These are phyloP conservation scores for Brachyptera risi DNA, from an alignment of 2,888 invertebrate species.

Conservation along the genomic window DNA sequence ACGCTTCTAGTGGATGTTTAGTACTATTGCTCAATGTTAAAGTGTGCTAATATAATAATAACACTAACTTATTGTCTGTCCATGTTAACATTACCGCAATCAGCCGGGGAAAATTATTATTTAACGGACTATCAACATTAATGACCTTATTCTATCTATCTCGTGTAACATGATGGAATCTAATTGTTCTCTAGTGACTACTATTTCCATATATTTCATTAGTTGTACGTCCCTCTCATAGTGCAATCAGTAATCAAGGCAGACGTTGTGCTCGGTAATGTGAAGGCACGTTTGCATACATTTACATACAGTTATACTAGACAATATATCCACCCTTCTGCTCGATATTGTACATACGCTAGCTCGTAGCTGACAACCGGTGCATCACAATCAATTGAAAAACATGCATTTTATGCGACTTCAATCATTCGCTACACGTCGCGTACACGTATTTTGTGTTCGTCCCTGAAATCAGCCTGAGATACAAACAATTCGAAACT, in stretches of 20 bases:
- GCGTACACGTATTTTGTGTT: background rate
- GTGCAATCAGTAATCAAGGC: constrained; percentile 20
- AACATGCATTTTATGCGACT: background rate
- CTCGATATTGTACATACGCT: background rate
- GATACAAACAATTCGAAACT: constrained; percentile 2
- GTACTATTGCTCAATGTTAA: no score
- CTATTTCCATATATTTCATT: constrained; percentile 22
- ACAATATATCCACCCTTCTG: background rate
- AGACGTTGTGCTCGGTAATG: constrained; percentile 7
- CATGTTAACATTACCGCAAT: no score
- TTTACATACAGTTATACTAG: constrained; percentile 9
- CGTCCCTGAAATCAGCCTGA: background rate
- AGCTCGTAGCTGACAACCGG: background rate
- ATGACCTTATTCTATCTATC: constrained; percentile 6
- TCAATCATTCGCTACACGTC: background rate
- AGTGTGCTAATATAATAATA: no score
- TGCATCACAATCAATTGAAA: background rate
- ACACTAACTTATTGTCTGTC: no score
- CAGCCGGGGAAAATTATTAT: background rate
- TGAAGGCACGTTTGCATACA: constrained; percentile 17
- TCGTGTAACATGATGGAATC: constrained; percentile 15
- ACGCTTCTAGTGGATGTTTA: no score
- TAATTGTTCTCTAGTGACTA: constrained; percentile 14
- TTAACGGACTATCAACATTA: background rate
- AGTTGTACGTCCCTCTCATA: constrained; percentile 11